Base-by-base conservation (phyloP, 2,888 invertebrate genomes). In the Pyrrhosoma nymphula region DNA sequence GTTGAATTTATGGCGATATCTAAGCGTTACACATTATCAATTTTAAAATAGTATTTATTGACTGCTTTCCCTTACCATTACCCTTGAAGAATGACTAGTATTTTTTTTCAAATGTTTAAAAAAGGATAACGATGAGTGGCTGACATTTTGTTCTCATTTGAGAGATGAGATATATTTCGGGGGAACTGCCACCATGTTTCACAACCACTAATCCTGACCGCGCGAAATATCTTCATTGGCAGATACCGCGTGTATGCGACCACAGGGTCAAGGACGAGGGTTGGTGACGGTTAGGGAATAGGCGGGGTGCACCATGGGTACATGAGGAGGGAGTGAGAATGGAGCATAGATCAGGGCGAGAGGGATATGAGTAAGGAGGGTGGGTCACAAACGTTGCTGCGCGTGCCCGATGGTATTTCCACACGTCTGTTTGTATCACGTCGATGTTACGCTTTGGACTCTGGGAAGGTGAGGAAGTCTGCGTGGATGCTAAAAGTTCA, bases 401-500 rank as follows among this genome's bases (percentile, higher is more conserved):
- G n/a, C n/a, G n/a, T n/a, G n/a, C n/a, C n/a, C 69, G 69, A 69
- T 69, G 69, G 69, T 69, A 69, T 69, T 69, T 26, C 69, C n/a
- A 3, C n/a, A 4, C 26, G 69, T 69, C 8, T 12, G 69, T 26
- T 26, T 69, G 26, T 69, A 10, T 8, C 23, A 26, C 26, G 69
- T 69, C n/a, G 69, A 26, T 12, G 69, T 12, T n/a, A 26, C 69
- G n/a, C 69, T 23, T n/a, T 10, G 69, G 12, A 47, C 47, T 47
- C 47, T 47, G 47, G 47, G 47, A 47, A 69, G 26, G 69, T 23
- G 69, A 26, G 69, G 26, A 69, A 69, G 69, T 69, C 69, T 2
- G n/a, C n/a, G 69, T 26, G 69, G 69, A 69, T 26, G 69, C n/a
- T 20, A 26, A 26, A 26, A 26, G n/a, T 12, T 26, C n/a, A 12